phyloP scores from a whole-genome alignment of 2,113 vertebrate species.

The Redunca redunca region DNA sequence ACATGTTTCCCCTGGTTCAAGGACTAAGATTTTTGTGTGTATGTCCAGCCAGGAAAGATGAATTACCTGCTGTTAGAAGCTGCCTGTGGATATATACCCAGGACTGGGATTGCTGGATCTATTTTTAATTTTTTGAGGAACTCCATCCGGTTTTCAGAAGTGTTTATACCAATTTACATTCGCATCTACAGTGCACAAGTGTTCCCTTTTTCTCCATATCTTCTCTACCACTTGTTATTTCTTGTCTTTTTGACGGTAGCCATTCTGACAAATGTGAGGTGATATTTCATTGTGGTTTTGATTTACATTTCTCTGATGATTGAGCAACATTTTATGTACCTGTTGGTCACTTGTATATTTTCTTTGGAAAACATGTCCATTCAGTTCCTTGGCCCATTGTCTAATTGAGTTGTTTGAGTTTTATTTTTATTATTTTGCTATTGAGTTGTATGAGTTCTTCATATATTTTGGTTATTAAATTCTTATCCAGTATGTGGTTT shows the following conservation, averaged over 20 bases:
- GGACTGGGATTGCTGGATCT: neutral
- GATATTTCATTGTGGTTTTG: neutral
- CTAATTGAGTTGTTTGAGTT: neutral
- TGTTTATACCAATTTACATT: neutral
- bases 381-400: neutral
- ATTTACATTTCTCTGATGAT: neutral
- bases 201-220: neutral
- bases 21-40: neutral
- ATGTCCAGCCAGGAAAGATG: neutral
- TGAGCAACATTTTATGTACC: neutral
- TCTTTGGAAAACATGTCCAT: neutral
- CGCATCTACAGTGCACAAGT: neutral
- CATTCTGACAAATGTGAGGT: neutral
- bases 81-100: neutral
- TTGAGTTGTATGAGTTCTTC: neutral
- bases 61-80: neutral
- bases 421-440: neutral
- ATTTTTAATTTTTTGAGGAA: neutral
- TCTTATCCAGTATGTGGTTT: neutral
- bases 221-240: neutral
- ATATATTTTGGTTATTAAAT: neutral
- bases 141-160: neutral
- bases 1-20: neutral
- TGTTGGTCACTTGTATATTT: neutral
- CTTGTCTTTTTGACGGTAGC: neutral